Evolutionary conservation across 2,113 vertebrate genomes (phyloP).

Genomic region (Merops nubicus): DNA sequence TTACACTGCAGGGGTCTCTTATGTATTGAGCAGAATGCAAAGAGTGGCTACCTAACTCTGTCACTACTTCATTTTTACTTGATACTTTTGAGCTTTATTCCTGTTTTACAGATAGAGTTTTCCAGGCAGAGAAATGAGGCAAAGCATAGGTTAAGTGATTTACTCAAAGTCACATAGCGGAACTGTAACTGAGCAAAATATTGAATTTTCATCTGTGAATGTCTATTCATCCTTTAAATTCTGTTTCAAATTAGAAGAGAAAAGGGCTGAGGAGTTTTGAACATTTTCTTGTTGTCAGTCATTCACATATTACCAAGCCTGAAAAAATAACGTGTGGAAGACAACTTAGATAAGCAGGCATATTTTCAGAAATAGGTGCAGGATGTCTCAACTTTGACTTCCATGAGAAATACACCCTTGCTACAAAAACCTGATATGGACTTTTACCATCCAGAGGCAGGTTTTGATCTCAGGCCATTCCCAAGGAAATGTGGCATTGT

Average conservation of each 20-base stretch:
- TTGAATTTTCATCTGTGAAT: not conserved
- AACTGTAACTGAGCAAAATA: not conserved
- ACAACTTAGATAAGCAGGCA: not conserved
- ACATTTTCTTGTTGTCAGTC: not conserved
- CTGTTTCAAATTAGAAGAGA: not conserved
- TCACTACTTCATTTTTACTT: not conserved
- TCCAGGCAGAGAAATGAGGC: not conserved
- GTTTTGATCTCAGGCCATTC: not conserved
- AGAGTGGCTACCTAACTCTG: not conserved
- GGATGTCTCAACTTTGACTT: not conserved
- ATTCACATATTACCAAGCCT: not conserved
- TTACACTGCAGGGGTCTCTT: not conserved
- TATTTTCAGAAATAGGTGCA: not conserved
- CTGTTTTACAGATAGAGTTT: not conserved
- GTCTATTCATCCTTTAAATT: conserved; percentile 8
- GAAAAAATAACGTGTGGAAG: not conserved
- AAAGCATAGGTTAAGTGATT: not conserved
- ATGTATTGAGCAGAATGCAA: not conserved
- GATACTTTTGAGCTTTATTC: not conserved
- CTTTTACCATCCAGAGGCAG: not conserved
- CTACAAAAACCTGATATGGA: not conserved
- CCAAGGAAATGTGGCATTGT: not conserved
- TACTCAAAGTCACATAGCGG: not conserved
- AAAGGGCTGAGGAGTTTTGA: not conserved
- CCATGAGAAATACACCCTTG: not conserved